Base-by-base conservation (phyloP, 1,140 invertebrate genomes). In the Holcopasites calliopsidis region DNA sequence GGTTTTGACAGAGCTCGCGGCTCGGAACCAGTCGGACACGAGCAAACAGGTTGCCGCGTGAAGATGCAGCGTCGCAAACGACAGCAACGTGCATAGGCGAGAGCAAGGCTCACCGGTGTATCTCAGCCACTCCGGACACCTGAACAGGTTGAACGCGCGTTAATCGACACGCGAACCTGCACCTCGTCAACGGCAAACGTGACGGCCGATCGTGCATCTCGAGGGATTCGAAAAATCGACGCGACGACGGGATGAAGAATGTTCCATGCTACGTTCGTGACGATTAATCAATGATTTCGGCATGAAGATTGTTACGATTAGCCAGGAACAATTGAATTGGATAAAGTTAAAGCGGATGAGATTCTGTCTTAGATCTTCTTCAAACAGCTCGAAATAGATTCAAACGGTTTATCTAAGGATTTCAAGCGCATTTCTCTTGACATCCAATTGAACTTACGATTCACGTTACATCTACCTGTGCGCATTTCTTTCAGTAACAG, bases 1-100 rank as follows among this genome's bases (percentile, higher is more conserved):
- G 80, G 80, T 83, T 83, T 83, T 83, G 82, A 83, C 80, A 83
- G 77, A 76, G 64, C 52, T 70, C 68, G 8, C 60, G 77, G 75
- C 66, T 58, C 68, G 66, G 76, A 79, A 83, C 81, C 80, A 76
- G 76, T 83, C 69, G 80, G 58, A 44, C 65, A 60, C 50, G 68
- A 47, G 50, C 71, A 35, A 70, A 75, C 71, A 65, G 54, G 76
- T 65, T 64, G 70, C 70, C 52, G 28, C 38, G n/a, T 6, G 44
- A 47, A 74, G 69, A 80, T 73, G 78, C 65, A 50, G 28, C 75
- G 55, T 38, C 13, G 47, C 26, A 40, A 23, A 47, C 44, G 28
- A 68, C 35, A n/a, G 44, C n/a, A 44, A 47, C 40, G 68, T 26
- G 47, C 33, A 54, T 58, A n/a, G n/a, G n/a, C 60, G 60, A 35